Evolutionary conservation across 2,797 vertebrate genomes (phyloP).

Genomic region (Schizopygopsis malacanthus): DNA sequence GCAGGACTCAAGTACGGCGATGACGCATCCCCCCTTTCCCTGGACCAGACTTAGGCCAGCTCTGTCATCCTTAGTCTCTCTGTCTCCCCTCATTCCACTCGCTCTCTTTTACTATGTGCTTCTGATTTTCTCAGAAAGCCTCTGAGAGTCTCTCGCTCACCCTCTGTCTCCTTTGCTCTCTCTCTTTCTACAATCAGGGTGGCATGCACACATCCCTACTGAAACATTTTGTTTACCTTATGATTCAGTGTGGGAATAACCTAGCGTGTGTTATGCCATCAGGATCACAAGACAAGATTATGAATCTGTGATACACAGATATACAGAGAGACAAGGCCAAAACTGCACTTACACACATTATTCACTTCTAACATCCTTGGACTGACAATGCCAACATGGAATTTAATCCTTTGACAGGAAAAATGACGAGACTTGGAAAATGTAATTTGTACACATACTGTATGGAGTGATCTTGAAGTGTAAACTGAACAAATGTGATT

Average conservation of each 20-base stretch:
- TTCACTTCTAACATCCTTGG: slow-evolving; percentile 39
- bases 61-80: slow-evolving; percentile 22
- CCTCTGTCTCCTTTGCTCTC: background rate
- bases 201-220: slow-evolving; percentile 66
- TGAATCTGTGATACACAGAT: slow-evolving; percentile 26
- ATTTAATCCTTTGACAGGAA: background rate
- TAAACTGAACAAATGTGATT: background rate
- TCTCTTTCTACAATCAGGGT: slow-evolving; percentile 68
- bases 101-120: slow-evolving; percentile 27
- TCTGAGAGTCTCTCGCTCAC: slow-evolving; percentile 1
- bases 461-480: background rate
- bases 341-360: slow-evolving; percentile 32
- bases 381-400: slow-evolving; percentile 25
- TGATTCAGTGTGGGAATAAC: slow-evolving; percentile 67
- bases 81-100: slow-evolving; percentile 32
- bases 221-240: slow-evolving; percentile 67
- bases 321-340: slow-evolving; percentile 60
- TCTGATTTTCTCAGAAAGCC: slow-evolving; percentile 16
- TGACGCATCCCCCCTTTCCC: slow-evolving; percentile 75
- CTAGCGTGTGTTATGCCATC: slow-evolving; percentile 39
- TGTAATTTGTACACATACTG: background rate
- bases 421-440: slow-evolving; percentile 2
- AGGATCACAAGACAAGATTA: slow-evolving; percentile 55
- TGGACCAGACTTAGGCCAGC: slow-evolving; percentile 72
- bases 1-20: slow-evolving; percentile 77